Percentiles rank a stretch among this genome's conserved stretches.
These are phyloP conservation scores for Pseudopipra pipra DNA, from an alignment of 2,113 vertebrate genomes.

Conservation along the genomic window DNA sequence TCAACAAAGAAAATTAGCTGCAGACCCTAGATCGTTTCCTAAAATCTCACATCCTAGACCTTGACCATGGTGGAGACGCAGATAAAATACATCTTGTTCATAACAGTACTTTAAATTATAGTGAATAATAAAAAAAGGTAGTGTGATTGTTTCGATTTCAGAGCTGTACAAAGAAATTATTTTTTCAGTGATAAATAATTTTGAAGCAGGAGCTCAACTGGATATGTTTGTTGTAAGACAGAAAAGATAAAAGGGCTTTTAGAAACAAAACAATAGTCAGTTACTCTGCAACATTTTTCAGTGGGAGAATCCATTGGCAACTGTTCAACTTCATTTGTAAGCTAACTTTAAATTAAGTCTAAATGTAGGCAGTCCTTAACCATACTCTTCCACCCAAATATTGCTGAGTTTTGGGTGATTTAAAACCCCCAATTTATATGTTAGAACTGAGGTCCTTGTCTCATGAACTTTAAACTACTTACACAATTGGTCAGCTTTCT, in stretches of 20 bases:
- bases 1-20: not conserved
- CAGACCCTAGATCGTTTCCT: not conserved
- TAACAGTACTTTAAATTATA: not conserved
- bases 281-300: not conserved
- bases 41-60: not conserved
- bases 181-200: not conserved
- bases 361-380: not conserved
- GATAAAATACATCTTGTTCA: not conserved
- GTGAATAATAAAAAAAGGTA: not conserved
- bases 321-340: not conserved
- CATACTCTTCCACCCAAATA: not conserved
- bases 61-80: fast-evolving
- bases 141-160: not conserved
- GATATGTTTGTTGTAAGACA: not conserved
- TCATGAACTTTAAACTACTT: not conserved
- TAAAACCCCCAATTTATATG: not conserved
- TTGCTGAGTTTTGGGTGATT: not conserved
- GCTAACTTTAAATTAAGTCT: not conserved
- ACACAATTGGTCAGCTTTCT: not conserved
- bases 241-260: not conserved
- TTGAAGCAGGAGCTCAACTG: not conserved
- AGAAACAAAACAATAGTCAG: not conserved
- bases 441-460: not conserved
- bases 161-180: not conserved
- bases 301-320: not conserved